phyloP scores from a whole-genome alignment of 2,797 vertebrate genomes.

The Erithacus rubecula region DNA sequence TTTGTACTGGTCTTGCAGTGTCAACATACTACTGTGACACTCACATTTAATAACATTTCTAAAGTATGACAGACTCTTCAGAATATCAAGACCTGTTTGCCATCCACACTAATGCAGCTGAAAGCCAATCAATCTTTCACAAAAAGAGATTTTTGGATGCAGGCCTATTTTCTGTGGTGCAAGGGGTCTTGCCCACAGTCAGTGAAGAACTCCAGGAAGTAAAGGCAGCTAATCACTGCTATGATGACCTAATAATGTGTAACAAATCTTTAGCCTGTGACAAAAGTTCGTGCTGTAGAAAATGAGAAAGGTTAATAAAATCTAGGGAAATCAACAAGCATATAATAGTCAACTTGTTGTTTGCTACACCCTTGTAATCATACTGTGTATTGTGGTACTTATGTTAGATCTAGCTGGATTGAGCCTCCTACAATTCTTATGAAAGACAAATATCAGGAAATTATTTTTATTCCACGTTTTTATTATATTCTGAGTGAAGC shows the following conservation, averaged over 20 bases:
- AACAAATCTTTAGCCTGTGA: neutral
- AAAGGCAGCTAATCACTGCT: neutral
- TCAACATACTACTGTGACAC: neutral
- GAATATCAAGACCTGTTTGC: neutral
- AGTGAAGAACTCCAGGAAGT: neutral
- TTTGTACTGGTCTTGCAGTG: neutral
- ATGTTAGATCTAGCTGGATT: neutral
- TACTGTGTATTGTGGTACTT: accelerated
- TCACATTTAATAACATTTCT: neutral
- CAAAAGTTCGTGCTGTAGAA: neutral
- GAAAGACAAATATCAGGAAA: neutral
- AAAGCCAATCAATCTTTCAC: neutral
- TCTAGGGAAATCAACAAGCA: neutral
- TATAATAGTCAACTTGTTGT: neutral
- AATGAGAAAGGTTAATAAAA: neutral
- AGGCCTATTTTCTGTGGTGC: neutral
- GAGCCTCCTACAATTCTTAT: neutral
- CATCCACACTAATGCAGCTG: neutral
- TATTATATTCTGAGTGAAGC: neutral
- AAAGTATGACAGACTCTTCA: neutral
- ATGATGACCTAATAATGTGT: neutral
- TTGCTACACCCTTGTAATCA: neutral
- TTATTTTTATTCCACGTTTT: neutral
- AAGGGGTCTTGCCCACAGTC: neutral
- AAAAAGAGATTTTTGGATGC: neutral